Evolutionary conservation across 1,140 invertebrate species (phyloP).

Genomic region (Acromyrmex echinatior): DNA sequence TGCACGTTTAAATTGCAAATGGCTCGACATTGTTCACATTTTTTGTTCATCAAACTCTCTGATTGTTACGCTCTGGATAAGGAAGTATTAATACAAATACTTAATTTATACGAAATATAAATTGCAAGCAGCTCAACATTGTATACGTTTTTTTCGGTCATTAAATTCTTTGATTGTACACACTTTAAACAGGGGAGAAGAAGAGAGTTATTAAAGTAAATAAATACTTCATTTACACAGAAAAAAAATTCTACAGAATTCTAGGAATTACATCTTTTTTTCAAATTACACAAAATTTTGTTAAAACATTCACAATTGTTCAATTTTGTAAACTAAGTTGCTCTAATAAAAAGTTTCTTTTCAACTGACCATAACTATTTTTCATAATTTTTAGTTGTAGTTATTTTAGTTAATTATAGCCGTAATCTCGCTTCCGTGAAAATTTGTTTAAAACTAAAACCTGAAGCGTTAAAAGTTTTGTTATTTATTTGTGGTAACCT

Average conservation of each 20-base stretch:
- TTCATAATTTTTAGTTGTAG: background rate
- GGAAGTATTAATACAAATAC: background rate
- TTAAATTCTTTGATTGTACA: constrained; percentile 19
- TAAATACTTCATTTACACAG: background rate
- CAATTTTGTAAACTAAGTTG: background rate
- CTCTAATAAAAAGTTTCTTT: background rate
- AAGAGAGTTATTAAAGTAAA: background rate
- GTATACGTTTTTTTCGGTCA: background rate
- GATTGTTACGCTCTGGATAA: constrained; percentile 4
- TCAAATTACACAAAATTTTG: background rate
- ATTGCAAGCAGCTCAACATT: background rate
- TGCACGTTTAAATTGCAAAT: constrained; percentile 11
- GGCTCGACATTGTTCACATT: background rate
- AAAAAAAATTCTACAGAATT: background rate
- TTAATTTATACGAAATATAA: background rate
- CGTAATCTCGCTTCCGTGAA: background rate
- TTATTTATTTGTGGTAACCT: constrained; percentile 18
- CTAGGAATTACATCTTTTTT: background rate
- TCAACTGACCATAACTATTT: background rate
- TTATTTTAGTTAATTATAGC: background rate
- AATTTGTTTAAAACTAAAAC: constrained; percentile 24
- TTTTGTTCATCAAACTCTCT: constrained; percentile 4
- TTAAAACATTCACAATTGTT: background rate
- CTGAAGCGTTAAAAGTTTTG: background rate
- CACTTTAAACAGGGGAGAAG: background rate